Base-by-base conservation (phyloP, 2,888 invertebrate genomes). In the Uloborus plumipes region DNA sequence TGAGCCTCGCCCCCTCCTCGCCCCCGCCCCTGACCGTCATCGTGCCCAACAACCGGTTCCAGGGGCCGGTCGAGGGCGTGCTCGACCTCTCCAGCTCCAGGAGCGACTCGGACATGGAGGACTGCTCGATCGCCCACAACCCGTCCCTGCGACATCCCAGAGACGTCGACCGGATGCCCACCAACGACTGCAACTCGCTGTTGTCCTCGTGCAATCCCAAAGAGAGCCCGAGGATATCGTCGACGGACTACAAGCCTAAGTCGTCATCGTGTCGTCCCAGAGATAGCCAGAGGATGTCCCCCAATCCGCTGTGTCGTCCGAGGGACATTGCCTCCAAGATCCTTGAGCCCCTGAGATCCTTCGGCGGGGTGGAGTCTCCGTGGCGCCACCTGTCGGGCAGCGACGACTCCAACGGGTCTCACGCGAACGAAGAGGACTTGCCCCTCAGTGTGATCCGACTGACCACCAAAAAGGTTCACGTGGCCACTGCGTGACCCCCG, bases 31-130 rank as follows among this genome's bases (percentile, higher is more conserved):
- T n/a, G n/a, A 65, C 83, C 3, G 77, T 73, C 22, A 80, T 75
- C n/a, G 77, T 75, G 13, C 81, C 81, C 58, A 70, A 75, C 26
- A n/a, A n/a, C n/a, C n/a, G 79, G 31, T 83, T 73, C 14, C 77
- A 76, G 0, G 74, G 73, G 4, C 67, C 81, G 0, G 85, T 85
- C 15, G 84, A 86, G n/a, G 85, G 85, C 20, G 86, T 86, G 31
- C 77, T 86, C 20, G 86, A 86, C 76, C 80, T 86, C 15, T 86
- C 86, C 20, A 79, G 85, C 61, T 85, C 85, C 47, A 69, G 86
- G 58, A 85, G 86, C 67, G 86, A 86, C 50, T 85, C 86, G 4
- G 86, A 86, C 50, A 77, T 85, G 13, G 86, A 86, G 55, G 72
- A 65, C 67, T 79, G 73, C n/a, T n/a, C n/a, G n/a, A n/a, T n/a